phyloP scores from a whole-genome alignment of 2,888 invertebrate genomes.

The Bimastos eiseni region DNA sequence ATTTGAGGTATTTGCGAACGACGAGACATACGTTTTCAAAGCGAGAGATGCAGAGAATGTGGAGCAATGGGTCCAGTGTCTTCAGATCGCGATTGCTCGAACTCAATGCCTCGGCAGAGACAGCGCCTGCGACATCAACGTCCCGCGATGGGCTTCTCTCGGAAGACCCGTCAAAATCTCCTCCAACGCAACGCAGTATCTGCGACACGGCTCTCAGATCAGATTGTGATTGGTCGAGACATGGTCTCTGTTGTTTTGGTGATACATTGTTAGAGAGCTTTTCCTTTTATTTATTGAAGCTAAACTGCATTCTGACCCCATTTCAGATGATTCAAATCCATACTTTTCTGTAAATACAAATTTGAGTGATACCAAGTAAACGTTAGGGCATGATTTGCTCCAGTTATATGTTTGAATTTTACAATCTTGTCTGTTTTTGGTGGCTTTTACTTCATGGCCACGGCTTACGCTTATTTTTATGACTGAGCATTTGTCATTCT shows the following conservation, averaged over 20 bases:
- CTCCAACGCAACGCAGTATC: background rate
- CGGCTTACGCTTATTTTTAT: background rate
- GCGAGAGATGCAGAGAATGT: constrained; percentile 92
- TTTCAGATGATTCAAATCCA: background rate
- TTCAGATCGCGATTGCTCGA: constrained; percentile 89
- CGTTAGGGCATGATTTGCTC: background rate
- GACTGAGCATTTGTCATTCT: no score
- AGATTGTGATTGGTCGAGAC: background rate
- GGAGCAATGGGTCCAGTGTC: constrained; percentile 90
- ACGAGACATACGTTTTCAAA: constrained; percentile 72
- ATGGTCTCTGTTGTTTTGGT: background rate
- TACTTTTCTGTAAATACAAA: background rate
- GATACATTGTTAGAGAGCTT: background rate
- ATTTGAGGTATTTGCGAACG: constrained; percentile 88
- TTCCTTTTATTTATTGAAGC: constrained; percentile 2
- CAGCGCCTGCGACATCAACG: background rate
- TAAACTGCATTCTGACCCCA: background rate
- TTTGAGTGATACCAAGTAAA: background rate
- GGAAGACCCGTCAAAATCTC: constrained; percentile 15
- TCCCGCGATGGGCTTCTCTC: constrained; percentile 17
- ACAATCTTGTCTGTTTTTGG: background rate
- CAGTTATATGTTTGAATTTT: background rate
- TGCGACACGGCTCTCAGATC: constrained; percentile 8
- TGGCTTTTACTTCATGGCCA: background rate
- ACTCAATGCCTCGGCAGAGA: constrained; percentile 65